Conservation (phyloP, 2,888 invertebrate species). For the Atethmia centrago region DNA sequence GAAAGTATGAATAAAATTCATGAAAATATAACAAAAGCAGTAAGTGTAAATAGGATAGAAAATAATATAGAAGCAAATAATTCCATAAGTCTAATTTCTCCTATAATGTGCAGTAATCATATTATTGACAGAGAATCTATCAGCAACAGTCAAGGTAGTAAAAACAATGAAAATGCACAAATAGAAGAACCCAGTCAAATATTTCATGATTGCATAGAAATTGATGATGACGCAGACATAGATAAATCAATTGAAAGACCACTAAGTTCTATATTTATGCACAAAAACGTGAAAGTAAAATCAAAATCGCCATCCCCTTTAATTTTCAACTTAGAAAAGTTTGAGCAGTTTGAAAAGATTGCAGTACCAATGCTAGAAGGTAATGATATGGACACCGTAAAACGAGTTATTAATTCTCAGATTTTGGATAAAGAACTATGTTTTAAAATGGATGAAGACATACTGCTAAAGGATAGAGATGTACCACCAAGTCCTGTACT, state of each 20-base stretch:
- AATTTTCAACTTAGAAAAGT: conserved; percentile 76
- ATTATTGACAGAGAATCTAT: not conserved
- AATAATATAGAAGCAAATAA: conserved; percentile 21
- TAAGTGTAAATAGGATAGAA: conserved; percentile 1
- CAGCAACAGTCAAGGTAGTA: not conserved
- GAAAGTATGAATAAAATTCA: conserved; percentile 12
- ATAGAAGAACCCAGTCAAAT: conserved; percentile 25
- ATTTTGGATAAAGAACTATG: conserved; percentile 76
- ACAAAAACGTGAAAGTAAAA: conserved; percentile 62
- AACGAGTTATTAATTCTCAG: conserved; percentile 81
- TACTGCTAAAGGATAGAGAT: conserved; percentile 52
- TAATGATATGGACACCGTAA: conserved; percentile 72
- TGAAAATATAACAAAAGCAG: conserved; percentile 7
- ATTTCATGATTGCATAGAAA: conserved; percentile 38
- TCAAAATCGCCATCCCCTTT: conserved; percentile 69
- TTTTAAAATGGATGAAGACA: conserved; percentile 66
- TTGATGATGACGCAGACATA: conserved; percentile 26
- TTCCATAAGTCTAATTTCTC: conserved; percentile 38
- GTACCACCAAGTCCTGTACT: conserved; percentile 63
- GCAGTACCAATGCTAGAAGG: conserved; percentile 76
- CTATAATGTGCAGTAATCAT: conserved; percentile 52
- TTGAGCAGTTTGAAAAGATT: conserved; percentile 83
- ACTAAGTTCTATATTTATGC: conserved; percentile 76
- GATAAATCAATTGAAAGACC: conserved; percentile 60
- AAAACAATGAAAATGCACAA: conserved; percentile 12